Base-by-base conservation (phyloP, 92 coral and sea anemone genomes). In the Porites cylindrica region DNA sequence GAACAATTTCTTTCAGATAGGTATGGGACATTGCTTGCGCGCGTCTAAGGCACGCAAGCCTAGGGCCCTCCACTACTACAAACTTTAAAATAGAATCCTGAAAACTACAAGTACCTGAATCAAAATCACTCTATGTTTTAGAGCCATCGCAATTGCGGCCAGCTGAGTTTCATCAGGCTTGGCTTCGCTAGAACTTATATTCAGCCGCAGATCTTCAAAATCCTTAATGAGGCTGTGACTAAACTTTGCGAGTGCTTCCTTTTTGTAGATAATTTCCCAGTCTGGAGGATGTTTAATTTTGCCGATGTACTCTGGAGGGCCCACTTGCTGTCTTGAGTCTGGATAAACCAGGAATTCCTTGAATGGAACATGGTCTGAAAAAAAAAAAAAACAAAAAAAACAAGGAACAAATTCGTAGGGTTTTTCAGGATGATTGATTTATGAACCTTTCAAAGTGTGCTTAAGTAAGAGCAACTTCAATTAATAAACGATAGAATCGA, bases 161-260 rank as follows among this genome's bases (percentile, higher is more conserved):
- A 95, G 79, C 74, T 95, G 98, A 21, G 94, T 89, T 8, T 81
- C 88, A 74, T 95, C 98, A 60, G 93, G 89, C 12, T 51, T 75
- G 24, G 92, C 19, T 19, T 80, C 43, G 10, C 70, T 70, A 8
- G 53, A 74, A 52, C 51, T 16, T 38, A 4, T 38, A 10, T 63
- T 85, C 7, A 78, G 1, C 63, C 79, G 84, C 61, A 63, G 53
- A 16, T 51, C 47, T 21, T 52, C 77, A 76, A 91, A 87, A 18
- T 89, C 92, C 16, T 91, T 76, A 19, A 87, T 62, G 16, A 90
- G 76, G 4, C 87, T 68, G 75, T 77, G 38, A 29, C 19, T 10
- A n/a, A 38, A 21, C 1, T 60, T 67, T 4, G 77, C 24, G 24
- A 76, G 82, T 4, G 89, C 52, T 13, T 51, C 78, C 21, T 64